Evolutionary conservation across 2,113 vertebrate species (phyloP), one percentile per base, ranked within the genome.

Genomic region (Sciurus niger): DNA sequence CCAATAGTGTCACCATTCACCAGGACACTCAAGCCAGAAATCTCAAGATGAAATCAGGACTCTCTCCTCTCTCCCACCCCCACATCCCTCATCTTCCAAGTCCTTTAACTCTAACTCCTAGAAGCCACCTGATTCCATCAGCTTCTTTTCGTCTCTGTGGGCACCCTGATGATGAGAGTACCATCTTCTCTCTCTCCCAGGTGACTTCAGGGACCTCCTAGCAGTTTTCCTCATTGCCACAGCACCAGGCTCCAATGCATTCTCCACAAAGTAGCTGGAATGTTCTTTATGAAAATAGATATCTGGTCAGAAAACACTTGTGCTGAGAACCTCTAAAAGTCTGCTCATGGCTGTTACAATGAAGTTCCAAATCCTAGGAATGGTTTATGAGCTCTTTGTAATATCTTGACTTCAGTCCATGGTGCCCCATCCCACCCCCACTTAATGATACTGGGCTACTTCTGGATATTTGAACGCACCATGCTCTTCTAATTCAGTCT

Each of bases 361-460:
- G 13, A 84, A 53, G 51, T 43, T 40, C 73, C 37, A 14, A 40
- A 11, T 63, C 25, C 67, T 79, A 40, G 68, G 51, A 37, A 63
- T 22, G 34, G 40, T 84, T 68, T n/a, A 6, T 2, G 78, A 90
- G 28, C 40, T 18, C 51, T 91, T 43, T 11, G 4, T 1, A 3
- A 48, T 6, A 11, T 32, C 28, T 43, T 11, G 2, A 25, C 79
- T 79, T 46, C 16, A 63, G 12, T 13, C 22, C 24, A 53, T 24
- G 25, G 4, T 4, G 14, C 8, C 63, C 5, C 13, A 18, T 37
- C 4, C 14, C 12, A 12, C 12, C 12, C 2, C 25, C 25, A 46
- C 4, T 78, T 60, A 30, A 32, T 3, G 40, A 70, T 1, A 3
- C 43, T 32, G 18, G 30, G 32, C 18, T 55, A 0, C 67, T 51